These are phyloP conservation scores for Ascidia mentula DNA, from an alignment of 23 tunicate genomes.

Conservation along the genomic window DNA sequence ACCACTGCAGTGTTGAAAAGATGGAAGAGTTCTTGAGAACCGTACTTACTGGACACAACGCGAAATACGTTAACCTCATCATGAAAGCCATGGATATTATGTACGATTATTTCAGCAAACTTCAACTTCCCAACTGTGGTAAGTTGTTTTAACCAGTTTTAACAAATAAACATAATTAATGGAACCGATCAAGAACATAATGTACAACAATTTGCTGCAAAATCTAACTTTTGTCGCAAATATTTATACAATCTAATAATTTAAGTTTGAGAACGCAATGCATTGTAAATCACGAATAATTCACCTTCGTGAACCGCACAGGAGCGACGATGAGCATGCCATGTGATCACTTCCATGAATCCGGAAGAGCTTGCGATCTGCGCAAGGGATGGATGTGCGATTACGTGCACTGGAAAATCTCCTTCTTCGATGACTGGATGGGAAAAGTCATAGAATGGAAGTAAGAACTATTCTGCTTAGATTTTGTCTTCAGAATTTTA, in stretches of 20 bases:
- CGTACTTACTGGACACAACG: not conserved
- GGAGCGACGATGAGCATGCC: not conserved
- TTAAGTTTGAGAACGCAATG: no score
- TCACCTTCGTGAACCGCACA: no score
- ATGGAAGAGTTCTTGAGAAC: not conserved
- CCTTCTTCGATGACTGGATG: slow-evolving; percentile 3
- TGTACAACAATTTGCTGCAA: no score
- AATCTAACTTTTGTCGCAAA: no score
- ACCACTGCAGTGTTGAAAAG: not conserved
- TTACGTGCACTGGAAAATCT: not conserved
- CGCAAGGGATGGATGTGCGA: slow-evolving; percentile 12
- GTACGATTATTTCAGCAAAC: slow-evolving; percentile 5
- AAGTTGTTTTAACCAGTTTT: no score
- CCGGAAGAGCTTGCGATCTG: not conserved
- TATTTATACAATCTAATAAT: no score
- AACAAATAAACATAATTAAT: no score
- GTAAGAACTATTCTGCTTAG: no score
- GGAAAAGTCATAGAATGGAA: not conserved
- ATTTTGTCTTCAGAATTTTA: no score
- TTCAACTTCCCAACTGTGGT: not conserved
- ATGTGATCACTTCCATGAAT: not conserved
- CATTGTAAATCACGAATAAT: no score
- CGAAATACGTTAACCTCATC: not conserved
- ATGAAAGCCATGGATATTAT: not conserved
- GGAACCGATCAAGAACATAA: no score